These are phyloP conservation scores for Silvanus unidentatus DNA, from an alignment of 2,888 invertebrate species.

Conservation along the genomic window DNA sequence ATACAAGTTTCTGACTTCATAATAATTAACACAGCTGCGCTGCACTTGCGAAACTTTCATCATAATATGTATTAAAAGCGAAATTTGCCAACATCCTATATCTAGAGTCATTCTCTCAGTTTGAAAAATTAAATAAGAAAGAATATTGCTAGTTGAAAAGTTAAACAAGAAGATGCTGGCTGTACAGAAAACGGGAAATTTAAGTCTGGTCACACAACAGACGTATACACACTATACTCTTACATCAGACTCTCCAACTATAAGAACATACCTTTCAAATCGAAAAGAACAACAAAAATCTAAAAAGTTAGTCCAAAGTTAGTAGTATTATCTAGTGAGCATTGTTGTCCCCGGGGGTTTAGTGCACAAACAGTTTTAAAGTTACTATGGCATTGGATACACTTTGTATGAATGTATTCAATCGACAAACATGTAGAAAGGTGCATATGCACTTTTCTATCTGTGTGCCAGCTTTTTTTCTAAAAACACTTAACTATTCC, in stretches of 20 bases:
- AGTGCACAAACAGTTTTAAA: constrained; percentile 32
- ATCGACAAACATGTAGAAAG: constrained; percentile 26
- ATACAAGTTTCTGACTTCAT: no score
- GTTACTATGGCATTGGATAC: constrained; percentile 30
- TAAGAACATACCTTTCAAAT: constrained; percentile 35
- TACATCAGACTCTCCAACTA: constrained; percentile 23
- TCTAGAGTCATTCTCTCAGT: no score
- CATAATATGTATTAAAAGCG: no score
- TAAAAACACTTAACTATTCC: constrained; percentile 5
- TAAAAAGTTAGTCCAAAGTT: constrained; percentile 35
- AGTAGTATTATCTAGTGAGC: constrained; percentile 37
- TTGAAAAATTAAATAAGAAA: no score
- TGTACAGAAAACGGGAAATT: constrained; percentile 5
- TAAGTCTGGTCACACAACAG: constrained; percentile 36
- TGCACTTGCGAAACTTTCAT: no score
- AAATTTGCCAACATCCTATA: no score
- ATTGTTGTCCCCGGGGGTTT: constrained; percentile 31
- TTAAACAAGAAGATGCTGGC: constrained; percentile 15
- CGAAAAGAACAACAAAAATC: constrained; percentile 42
- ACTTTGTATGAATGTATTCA: constrained; percentile 29
- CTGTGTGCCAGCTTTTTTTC: constrained; percentile 3
- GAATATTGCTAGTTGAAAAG: constrained; percentile 10
- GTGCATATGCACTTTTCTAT: no score
- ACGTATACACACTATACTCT: no score
- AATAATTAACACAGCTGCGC: no score